Conservation (phyloP, 2,113 vertebrate species). For the Pithys albifrons region DNA sequence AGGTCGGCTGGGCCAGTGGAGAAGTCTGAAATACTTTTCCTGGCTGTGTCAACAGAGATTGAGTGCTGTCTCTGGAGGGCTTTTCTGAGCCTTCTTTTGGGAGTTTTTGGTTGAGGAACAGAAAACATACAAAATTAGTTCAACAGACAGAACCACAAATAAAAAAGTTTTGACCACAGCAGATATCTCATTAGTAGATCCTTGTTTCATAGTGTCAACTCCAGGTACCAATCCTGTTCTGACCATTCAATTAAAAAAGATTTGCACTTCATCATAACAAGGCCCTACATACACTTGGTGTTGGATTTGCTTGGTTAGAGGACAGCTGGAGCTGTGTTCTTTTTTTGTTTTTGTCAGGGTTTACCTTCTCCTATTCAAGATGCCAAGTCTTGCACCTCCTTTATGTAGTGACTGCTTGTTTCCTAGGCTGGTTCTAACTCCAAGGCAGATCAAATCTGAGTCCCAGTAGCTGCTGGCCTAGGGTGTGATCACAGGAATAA, state of each 20-base stretch:
- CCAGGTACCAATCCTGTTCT: neutral
- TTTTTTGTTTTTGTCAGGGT: neutral
- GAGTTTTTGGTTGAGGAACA: neutral
- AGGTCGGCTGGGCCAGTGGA: neutral
- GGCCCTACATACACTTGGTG: neutral
- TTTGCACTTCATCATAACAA: neutral
- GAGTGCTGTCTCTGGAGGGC: neutral
- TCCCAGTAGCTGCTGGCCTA: neutral
- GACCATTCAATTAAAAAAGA: neutral
- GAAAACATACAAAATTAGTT: neutral
- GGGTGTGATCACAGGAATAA: neutral
- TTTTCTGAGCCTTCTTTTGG: neutral
- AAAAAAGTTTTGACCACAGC: neutral
- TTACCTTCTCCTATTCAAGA: neutral
- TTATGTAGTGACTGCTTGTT: neutral
- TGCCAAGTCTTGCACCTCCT: neutral
- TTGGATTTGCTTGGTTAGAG: neutral
- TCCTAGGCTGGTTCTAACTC: neutral
- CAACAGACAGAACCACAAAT: neutral
- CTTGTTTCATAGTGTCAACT: neutral
- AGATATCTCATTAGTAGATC: neutral
- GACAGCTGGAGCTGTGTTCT: neutral
- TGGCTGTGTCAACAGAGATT: neutral
- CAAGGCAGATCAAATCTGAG: neutral
- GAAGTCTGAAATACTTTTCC: neutral